phyloP scores from a whole-genome alignment of 2,113 vertebrate genomes.

The Gallinago jamesoni region DNA sequence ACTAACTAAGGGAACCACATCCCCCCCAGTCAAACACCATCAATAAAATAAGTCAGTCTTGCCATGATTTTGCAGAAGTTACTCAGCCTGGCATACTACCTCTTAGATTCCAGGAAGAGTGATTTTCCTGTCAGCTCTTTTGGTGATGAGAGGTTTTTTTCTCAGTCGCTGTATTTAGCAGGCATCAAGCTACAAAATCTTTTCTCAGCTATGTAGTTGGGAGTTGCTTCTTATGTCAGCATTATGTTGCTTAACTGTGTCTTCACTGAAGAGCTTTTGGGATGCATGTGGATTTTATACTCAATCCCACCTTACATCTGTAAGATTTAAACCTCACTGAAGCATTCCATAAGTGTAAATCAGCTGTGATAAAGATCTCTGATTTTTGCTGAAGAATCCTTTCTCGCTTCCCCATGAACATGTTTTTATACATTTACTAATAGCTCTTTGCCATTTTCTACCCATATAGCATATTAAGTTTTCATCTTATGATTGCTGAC shows the following conservation, averaged over 20 bases:
- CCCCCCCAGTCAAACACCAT: background rate
- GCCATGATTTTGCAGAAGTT: background rate
- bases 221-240: background rate
- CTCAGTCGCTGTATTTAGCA: background rate
- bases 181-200: background rate
- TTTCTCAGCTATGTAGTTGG: background rate
- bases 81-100: background rate
- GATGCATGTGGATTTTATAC: background rate
- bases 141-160: background rate
- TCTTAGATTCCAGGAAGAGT: background rate
- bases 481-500: background rate
- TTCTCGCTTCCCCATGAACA: background rate
- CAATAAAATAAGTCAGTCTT: background rate
- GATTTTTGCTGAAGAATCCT: background rate
- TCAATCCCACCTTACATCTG: background rate
- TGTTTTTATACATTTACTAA: background rate
- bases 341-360: background rate
- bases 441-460: background rate
- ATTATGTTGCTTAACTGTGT: background rate
- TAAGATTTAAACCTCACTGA: background rate
- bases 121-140: conserved; percentile 17
- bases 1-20: background rate
- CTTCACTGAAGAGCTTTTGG: background rate
- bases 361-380: background rate
- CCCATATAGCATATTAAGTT: background rate